Percentiles rank a stretch among this genome's conserved stretches.
Evolutionary conservation across 2,113 vertebrate species (phyloP).

Genomic region (Rhinichthys klamathensis): DNA sequence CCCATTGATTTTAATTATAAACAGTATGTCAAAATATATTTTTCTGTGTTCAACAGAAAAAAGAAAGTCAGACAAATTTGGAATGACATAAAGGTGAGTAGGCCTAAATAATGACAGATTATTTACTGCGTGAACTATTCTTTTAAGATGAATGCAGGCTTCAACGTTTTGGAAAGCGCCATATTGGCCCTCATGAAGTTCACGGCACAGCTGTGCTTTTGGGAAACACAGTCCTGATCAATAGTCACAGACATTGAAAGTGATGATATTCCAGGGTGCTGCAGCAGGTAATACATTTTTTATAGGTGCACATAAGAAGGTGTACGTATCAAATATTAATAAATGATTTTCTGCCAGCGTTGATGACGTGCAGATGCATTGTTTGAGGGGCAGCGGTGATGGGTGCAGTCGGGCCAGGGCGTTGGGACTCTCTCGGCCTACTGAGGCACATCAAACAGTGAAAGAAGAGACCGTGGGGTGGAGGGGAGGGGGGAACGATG

Average conservation of each 20-base stretch:
- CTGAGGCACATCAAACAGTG: slow-evolving; percentile 45
- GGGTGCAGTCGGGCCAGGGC: slow-evolving; percentile 28
- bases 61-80: neutral
- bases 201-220: slow-evolving; percentile 14
- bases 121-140: neutral
- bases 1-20: neutral
- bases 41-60: too few relatives aligned
- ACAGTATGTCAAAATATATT: neutral
- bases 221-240: slow-evolving; percentile 17
- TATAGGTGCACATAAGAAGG: slow-evolving; percentile 26
- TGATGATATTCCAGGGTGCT: slow-evolving; percentile 26
- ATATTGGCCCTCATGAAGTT: neutral
- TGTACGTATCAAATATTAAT: slow-evolving; percentile 48
- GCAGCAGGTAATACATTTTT: slow-evolving; percentile 27
- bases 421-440: slow-evolving; percentile 38
- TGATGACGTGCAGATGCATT: slow-evolving; percentile 43
- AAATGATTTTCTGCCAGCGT: slow-evolving; percentile 27
- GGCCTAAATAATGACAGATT: neutral
- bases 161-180: neutral
- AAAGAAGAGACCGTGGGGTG: slow-evolving; percentile 35
- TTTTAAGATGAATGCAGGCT: neutral
- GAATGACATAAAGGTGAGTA: neutral
- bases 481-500: neutral
- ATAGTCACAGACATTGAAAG: slow-evolving; percentile 34
- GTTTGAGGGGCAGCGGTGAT: slow-evolving; percentile 22